Evolutionary conservation across 2,888 invertebrate genomes (phyloP).

Genomic region (Adineta ricciae): DNA sequence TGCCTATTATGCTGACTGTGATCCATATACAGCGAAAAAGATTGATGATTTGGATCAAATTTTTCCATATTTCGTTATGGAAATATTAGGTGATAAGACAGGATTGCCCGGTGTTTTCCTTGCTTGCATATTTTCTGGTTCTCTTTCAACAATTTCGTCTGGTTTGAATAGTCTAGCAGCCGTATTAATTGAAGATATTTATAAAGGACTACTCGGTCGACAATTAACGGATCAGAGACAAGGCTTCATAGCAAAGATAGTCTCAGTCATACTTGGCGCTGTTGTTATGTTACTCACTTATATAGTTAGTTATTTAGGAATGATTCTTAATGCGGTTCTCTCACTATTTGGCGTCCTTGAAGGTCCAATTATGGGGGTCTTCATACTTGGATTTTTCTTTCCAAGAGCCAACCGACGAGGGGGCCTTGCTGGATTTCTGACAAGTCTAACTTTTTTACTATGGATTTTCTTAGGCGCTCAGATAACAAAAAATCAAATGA

Average conservation of each 20-base stretch:
- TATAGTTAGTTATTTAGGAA: no score
- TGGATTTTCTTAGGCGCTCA: conserved; percentile 22
- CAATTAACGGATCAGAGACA: background rate
- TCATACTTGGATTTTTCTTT: conserved; percentile 20
- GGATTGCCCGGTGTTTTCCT: conserved; percentile 30
- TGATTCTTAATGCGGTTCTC: conserved; percentile 20
- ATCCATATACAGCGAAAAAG: background rate
- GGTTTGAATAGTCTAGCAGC: conserved; percentile 30
- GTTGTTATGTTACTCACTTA: no score
- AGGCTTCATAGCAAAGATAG: background rate
- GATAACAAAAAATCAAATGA: background rate
- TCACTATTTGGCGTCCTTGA: conserved; percentile 15
- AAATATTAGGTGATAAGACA: background rate
- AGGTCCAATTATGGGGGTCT: conserved; percentile 28
- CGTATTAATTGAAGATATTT: conserved; percentile 18
- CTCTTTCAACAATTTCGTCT: conserved; percentile 22
- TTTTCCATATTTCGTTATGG: conserved; percentile 25
- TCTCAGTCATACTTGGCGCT: no score
- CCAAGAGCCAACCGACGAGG: background rate
- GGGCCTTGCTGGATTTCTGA: background rate
- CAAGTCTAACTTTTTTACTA: background rate
- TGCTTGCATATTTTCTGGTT: conserved; percentile 17
- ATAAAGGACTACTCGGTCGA: background rate
- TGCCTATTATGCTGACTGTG: conserved; percentile 4
- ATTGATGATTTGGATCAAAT: background rate